phyloP scores from a whole-genome alignment of 2,797 vertebrate species.

The Sebastes oblongus region DNA sequence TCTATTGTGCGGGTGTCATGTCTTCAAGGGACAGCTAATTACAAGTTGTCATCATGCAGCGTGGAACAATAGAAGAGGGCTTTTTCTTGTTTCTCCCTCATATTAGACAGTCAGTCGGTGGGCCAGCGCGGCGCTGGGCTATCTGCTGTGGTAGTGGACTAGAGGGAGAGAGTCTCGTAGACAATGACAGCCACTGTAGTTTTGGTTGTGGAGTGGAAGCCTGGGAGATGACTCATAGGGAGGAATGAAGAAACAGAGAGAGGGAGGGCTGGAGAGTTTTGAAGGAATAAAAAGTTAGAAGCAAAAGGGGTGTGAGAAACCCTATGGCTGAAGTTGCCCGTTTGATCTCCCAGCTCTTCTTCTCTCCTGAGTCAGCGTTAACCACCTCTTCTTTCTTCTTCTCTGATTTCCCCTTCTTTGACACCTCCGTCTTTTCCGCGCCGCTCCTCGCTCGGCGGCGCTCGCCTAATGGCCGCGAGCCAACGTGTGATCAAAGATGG shows the following conservation, averaged over 20 bases:
- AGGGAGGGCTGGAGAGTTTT: conserved; percentile 50
- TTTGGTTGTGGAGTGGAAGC: conserved; percentile 68
- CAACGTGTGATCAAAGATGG: conserved; percentile 54
- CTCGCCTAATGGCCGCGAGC: conserved; percentile 32
- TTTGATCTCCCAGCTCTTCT: conserved; percentile 57
- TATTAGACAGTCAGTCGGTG: conserved; percentile 27
- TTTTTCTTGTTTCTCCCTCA: not conserved
- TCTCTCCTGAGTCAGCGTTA: conserved; percentile 62
- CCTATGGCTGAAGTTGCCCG: conserved; percentile 58
- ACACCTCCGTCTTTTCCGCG: conserved; percentile 37
- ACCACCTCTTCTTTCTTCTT: conserved; percentile 19
- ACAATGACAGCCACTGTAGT: conserved; percentile 80
- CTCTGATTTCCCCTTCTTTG: conserved; percentile 30
- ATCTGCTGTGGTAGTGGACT: conserved; percentile 41
- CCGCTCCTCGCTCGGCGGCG: not conserved
- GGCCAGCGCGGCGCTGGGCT: conserved; percentile 6
- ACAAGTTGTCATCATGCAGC: conserved; percentile 53
- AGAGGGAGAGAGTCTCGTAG: conserved; percentile 46
- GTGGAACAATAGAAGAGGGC: conserved; percentile 18
- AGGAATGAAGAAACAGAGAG: conserved; percentile 68
- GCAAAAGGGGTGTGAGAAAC: conserved; percentile 46
- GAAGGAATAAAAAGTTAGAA: conserved; percentile 59
- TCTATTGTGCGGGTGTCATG: conserved; percentile 49
- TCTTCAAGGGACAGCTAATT: conserved; percentile 70
- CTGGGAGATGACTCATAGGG: conserved; percentile 77